Evolutionary conservation across 2,113 vertebrate genomes (phyloP).

Genomic region (Stercorarius parasiticus): DNA sequence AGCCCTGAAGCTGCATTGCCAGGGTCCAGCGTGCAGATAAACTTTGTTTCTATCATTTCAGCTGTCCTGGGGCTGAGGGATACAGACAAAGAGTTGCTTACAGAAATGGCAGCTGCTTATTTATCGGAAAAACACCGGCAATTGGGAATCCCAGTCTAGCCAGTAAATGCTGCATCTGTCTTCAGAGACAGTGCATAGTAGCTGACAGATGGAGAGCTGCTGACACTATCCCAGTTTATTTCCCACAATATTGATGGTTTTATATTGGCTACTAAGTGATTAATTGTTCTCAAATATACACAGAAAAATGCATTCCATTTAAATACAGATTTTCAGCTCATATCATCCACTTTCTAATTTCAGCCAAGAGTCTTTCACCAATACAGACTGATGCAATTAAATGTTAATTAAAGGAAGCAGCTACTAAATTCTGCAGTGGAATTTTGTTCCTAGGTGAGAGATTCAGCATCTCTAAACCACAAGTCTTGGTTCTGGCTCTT

Average conservation of each 20-base stretch:
- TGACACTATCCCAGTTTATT: constrained; percentile 9
- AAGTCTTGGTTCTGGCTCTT: background rate
- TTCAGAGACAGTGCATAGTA: background rate
- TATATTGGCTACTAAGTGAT: constrained; percentile 19
- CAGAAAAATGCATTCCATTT: constrained; percentile 19
- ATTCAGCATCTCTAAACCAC: background rate
- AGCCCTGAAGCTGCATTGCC: background rate
- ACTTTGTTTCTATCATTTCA: background rate
- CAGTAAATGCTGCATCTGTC: constrained; percentile 4
- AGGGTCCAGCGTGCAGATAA: background rate
- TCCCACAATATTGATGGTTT: background rate
- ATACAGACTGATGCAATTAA: background rate
- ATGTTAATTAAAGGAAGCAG: constrained; percentile 42
- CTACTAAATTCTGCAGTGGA: background rate
- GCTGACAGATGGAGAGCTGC: constrained; percentile 35
- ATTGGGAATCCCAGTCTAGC: constrained; percentile 27
- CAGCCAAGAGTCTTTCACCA: constrained; percentile 12
- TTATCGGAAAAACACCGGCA: constrained; percentile 7
- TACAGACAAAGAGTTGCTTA: background rate
- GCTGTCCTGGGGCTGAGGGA: background rate
- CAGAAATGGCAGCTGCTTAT: constrained; percentile 16
- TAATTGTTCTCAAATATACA: constrained; percentile 24
- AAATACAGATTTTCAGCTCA: constrained; percentile 29
- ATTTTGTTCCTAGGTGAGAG: background rate
- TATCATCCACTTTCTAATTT: background rate